Evolutionary conservation across 2,888 invertebrate genomes (phyloP).

Genomic region (Mongoloraphidia duomilia): DNA sequence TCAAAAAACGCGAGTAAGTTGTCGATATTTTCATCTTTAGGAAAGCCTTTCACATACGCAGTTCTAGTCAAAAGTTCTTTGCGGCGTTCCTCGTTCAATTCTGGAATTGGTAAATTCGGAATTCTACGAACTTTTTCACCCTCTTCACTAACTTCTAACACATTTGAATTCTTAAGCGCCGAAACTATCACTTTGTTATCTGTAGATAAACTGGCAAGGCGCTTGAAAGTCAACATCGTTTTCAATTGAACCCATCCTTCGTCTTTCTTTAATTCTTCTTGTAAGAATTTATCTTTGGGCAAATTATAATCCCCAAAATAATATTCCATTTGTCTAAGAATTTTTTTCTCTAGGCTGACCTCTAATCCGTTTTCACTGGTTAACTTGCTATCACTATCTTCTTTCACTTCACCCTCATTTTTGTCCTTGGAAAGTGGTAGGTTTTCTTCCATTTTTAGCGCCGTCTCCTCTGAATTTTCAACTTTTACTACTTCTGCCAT

Average conservation of each 20-base stretch:
- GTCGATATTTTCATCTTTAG: conserved; percentile 47
- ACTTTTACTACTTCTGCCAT: too few relatives aligned
- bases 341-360: conserved; percentile 35
- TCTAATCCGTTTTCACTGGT: too few relatives aligned
- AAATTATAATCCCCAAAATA: conserved; percentile 82
- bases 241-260: conserved; percentile 86
- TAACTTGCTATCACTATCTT: too few relatives aligned
- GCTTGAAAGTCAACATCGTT: conserved; percentile 76
- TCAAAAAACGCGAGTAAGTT: conserved; percentile 60
- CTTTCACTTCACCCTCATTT: too few relatives aligned
- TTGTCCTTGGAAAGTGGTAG: too few relatives aligned
- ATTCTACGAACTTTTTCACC: conserved; percentile 52
- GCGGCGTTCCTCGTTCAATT: conserved; percentile 67
- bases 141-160: conserved; percentile 49
- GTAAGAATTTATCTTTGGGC: conserved; percentile 83
- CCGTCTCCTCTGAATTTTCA: too few relatives aligned
- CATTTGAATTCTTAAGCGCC: conserved; percentile 60
- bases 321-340: conserved; percentile 53
- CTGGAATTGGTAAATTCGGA: conserved; percentile 63
- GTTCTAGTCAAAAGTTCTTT: conserved; percentile 63
- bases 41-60: conserved; percentile 80
- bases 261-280: conserved; percentile 67
- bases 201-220: conserved; percentile 55
- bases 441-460: too few relatives aligned
- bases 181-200: conserved; percentile 55